Evolutionary conservation across 2,797 vertebrate genomes (phyloP).

Genomic region (Manis pentadactyla): DNA sequence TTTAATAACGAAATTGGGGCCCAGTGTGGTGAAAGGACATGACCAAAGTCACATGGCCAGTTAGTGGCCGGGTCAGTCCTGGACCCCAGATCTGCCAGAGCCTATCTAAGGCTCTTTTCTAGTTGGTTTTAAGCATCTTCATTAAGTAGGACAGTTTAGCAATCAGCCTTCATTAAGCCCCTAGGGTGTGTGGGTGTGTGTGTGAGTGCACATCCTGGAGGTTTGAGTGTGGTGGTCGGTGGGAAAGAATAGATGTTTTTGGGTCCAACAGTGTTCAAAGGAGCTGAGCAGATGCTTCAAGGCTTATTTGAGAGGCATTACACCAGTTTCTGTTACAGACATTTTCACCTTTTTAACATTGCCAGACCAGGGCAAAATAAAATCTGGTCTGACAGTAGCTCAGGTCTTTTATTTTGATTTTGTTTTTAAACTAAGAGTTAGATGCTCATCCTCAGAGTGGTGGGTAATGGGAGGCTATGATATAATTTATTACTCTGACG

Average conservation of each 20-base stretch:
- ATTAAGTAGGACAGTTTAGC: neutral
- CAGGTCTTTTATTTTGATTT: neutral
- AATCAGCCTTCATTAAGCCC: neutral
- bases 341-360: neutral
- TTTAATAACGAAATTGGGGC: neutral
- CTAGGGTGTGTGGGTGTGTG: neutral
- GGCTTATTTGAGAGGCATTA: neutral
- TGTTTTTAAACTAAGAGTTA: conserved; percentile 19
- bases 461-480: neutral
- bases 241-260: neutral
- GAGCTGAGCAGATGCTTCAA: neutral
- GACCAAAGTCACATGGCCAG: neutral
- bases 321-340: neutral
- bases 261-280: neutral
- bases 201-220: neutral
- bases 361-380: conserved; percentile 15
- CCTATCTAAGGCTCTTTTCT: neutral
- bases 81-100: neutral
- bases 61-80: neutral
- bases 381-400: neutral
- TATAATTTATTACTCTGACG: neutral
- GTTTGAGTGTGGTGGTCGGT: neutral
- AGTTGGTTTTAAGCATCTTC: conserved; percentile 19
- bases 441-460: neutral
- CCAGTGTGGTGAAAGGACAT: neutral